A percentile compares a stretch with the other conserved stretches of the same genome.
These are phyloP conservation scores for Adineta ricciae DNA, from an alignment of 2,888 invertebrate genomes.

Conservation along the genomic window DNA sequence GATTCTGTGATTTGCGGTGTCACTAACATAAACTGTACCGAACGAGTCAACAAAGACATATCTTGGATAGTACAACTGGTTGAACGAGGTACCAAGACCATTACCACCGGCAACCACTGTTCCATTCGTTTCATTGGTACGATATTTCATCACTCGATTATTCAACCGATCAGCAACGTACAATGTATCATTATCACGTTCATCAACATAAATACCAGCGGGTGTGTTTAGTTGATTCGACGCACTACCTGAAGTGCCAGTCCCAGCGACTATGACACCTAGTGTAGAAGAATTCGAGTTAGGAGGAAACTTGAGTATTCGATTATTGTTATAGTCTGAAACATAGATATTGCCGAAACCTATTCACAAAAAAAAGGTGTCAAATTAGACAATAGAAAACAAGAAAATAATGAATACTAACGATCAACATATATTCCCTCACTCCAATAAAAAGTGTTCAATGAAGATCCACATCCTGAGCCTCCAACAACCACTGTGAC, in stretches of 20 bases:
- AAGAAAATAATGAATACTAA: neutral
- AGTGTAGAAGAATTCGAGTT: neutral
- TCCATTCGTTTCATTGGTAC: too few relatives aligned
- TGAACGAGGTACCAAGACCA: too few relatives aligned
- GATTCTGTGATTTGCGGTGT: neutral
- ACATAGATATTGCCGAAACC: too few relatives aligned
- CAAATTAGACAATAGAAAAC: neutral
- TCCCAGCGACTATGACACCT: neutral
- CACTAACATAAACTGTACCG: neutral
- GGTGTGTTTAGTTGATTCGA: too few relatives aligned
- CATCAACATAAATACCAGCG: slow-evolving; percentile 7
- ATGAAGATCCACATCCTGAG: slow-evolving; percentile 7
- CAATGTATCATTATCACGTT: neutral
- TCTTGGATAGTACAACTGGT: neutral
- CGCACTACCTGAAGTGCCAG: neutral
- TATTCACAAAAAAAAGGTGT: too few relatives aligned
- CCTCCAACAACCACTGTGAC: neutral
- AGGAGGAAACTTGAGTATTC: too few relatives aligned
- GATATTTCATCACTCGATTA: neutral
- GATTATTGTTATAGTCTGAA: too few relatives aligned
- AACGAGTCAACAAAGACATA: neutral
- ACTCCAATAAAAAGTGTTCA: too few relatives aligned
- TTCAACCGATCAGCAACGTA: neutral
- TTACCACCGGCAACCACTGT: too few relatives aligned
- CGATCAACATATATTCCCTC: too few relatives aligned